Evolutionary conservation across 2,113 vertebrate species (phyloP).

Genomic region (Seriola rivoliana): DNA sequence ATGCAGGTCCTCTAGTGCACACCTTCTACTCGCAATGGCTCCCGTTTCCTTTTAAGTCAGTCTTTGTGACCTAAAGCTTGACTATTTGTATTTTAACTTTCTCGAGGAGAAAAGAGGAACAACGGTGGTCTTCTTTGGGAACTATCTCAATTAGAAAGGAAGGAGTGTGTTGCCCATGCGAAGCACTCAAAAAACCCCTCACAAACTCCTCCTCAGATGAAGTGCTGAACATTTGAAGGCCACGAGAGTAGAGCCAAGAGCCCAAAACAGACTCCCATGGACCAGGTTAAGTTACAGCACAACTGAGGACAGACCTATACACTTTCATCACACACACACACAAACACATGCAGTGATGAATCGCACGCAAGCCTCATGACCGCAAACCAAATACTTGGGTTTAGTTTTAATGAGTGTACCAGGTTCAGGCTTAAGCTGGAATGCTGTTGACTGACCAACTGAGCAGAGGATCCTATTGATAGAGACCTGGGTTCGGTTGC

Average conservation of each 20-base stretch:
- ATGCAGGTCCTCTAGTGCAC: background rate
- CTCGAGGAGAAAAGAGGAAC: slow-evolving; percentile 6
- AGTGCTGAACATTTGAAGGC: slow-evolving; percentile 61
- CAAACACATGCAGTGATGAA: slow-evolving; percentile 37
- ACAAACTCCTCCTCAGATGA: slow-evolving; percentile 49
- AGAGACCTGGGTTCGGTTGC: slow-evolving; percentile 67
- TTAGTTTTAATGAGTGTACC: slow-evolving; percentile 71
- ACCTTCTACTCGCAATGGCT: background rate
- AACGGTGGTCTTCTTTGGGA: slow-evolving; percentile 23
- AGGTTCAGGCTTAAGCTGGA: slow-evolving; percentile 70
- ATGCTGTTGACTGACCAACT: slow-evolving; percentile 74
- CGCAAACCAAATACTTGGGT: slow-evolving; percentile 60
- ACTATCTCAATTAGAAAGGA: slow-evolving; percentile 1
- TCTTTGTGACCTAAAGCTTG: background rate
- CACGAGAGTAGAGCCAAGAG: slow-evolving; percentile 51
- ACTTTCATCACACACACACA: slow-evolving; percentile 42
- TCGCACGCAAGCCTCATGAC: slow-evolving; percentile 40
- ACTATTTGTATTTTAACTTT: slow-evolving; percentile 30
- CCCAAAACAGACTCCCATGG: slow-evolving; percentile 61
- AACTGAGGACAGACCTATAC: slow-evolving; percentile 41
- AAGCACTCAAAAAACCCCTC: slow-evolving; percentile 19
- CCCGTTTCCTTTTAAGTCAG: background rate
- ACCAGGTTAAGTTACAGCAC: slow-evolving; percentile 68
- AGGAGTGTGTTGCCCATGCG: slow-evolving; percentile 13
- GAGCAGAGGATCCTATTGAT: slow-evolving; percentile 60